Evolutionary conservation across 2,113 vertebrate species (phyloP), one percentile per base, ranked within the genome.

Genomic region (Chlamydotis undulata): DNA sequence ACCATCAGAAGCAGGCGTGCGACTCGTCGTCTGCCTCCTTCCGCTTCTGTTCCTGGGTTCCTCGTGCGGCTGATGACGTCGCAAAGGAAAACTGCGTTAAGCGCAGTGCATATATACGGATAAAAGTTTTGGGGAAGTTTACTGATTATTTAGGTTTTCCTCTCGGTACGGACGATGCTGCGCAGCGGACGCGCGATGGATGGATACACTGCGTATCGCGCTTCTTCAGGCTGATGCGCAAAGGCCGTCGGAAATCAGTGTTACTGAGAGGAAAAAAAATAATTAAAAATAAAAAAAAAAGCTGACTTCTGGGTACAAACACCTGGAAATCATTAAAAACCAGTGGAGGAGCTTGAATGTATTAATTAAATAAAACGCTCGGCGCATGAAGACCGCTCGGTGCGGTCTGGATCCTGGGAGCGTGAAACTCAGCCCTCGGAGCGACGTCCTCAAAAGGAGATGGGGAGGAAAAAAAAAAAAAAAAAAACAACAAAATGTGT

Each of bases 351-450:
- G 71, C 73, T 74, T 95, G 96, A 94, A 93, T 89, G 90, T 96
- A 96, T 97, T 97, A 97, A 98, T 98, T 97, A 94, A 97, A 98
- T 98, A 97, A 98, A 97, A 88, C 4, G 69, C 43, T 43, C 84
- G 9, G 96, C 83, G 35, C 95, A 82, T 83, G 84, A 97, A 97
- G 95, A 82, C 68, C 7, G 10, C 55, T 74, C 78, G 35, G 83
- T 80, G 93, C 83, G 64, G 95, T 79, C 82, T 0, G 17, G 80
- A 94, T 94, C 93, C 94, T 70, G 92, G 87, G 96, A 98, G 96
- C 78, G 74, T 97, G 97, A 97, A 98, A 95, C 96, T 57, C 57
- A 10, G 96, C 92, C 88, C 88, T 92, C 1, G 56, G 94, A 96
- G 95, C 76, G 5, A 94, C 8, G 8, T 83, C 83, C 49, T 53